Evolutionary conservation across 2,888 invertebrate species (phyloP), one percentile per base, ranked within the genome.

Genomic region (Linnaemya tessellans): DNA sequence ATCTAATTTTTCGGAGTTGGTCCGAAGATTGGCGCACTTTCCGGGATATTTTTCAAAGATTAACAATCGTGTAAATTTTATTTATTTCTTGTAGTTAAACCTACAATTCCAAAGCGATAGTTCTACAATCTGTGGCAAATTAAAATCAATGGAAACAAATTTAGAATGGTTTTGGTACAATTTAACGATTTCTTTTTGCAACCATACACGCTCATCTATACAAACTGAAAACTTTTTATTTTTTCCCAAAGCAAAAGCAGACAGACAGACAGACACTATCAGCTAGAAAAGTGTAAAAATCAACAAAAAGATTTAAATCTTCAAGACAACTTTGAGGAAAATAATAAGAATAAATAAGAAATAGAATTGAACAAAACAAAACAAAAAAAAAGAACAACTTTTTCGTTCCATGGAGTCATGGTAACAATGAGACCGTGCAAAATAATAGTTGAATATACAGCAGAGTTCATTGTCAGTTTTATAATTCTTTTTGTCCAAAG

Each of bases 241-340:
- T 49, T 18, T 49, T 49, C 49, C n/a, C 20, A 51, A 49, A 58
- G 43, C 43, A 68, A 54, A 41, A 20, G 25, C 62, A 67, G 46
- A 38, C 51, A 22, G 30, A 68, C 43, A 41, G n/a, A 18, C 62
- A 67, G 46, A 38, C 51, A 22, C 20, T 68, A 80, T 73, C 62
- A n/a, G 30, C 9, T 78, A 67, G n/a, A 60, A 71, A 78, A 82
- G 85, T 82, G 84, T 79, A 70, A 79, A 85, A 85, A 81, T 79
- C 78, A 82, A 38, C 79, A 60, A 51, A 71, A 65, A 82, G 78
- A 85, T 82, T 68, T 49, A 82, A 75, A 81, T 81, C 78, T 84
- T 64, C 30, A 77, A 73, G n/a, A 62, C 43, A 43, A 64, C 38
- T 43, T 46, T 15, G 25, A 20, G 62, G 74, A 60, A 71, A 67